Percentiles rank a stretch among this genome's conserved stretches.
These are phyloP conservation scores for Orthonyx spaldingii DNA, from an alignment of 2,113 vertebrate genomes.

Conservation along the genomic window DNA sequence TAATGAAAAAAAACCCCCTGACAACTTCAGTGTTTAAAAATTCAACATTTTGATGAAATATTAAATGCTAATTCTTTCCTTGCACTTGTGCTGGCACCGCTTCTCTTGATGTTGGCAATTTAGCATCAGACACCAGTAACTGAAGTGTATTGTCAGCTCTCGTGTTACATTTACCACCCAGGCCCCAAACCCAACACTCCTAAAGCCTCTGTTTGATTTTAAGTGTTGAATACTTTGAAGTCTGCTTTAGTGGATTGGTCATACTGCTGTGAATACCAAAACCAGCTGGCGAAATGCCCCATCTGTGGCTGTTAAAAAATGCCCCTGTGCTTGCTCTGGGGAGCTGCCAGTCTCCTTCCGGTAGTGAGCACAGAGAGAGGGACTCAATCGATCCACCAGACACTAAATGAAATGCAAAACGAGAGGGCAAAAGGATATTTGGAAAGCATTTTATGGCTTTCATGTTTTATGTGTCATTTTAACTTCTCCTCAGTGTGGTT, in stretches of 20 bases:
- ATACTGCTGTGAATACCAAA: neutral
- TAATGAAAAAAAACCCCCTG: neutral
- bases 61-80: conserved; percentile 27
- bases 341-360: neutral
- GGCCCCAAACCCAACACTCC: neutral
- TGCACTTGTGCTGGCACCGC: neutral
- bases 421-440: neutral
- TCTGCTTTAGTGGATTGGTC: neutral
- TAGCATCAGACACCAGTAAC: neutral
- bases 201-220: neutral
- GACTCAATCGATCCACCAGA: neutral
- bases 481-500: neutral
- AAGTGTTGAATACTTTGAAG: neutral
- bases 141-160: neutral
- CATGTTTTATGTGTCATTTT: neutral
- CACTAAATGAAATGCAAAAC: neutral
- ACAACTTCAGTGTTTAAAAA: conserved; percentile 4
- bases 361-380: neutral
- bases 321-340: neutral
- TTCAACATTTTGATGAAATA: conserved; percentile 41
- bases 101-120: neutral
- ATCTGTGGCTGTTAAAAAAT: neutral
- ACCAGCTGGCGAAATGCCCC: neutral
- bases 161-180: neutral
- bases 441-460: neutral